Conservation (phyloP, 2,888 invertebrate genomes). For the Blastobasis adustella region DNA sequence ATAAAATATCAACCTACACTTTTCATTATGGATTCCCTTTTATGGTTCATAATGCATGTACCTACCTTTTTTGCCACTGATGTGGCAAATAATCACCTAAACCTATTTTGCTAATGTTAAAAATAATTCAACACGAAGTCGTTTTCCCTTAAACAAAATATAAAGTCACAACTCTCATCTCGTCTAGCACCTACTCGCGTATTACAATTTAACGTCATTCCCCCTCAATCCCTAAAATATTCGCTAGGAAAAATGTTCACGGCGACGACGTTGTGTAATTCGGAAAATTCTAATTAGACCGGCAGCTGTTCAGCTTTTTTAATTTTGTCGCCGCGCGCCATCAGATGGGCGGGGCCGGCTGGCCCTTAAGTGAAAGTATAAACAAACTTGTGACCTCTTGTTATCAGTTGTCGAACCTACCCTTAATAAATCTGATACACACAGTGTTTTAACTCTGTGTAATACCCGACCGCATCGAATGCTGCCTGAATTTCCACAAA, state of each 20-base stretch:
- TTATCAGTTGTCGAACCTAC: constrained; percentile 31
- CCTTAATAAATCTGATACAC: constrained; percentile 9
- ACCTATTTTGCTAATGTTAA: constrained; percentile 2
- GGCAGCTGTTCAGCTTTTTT: constrained; percentile 65
- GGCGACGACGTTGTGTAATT: constrained; percentile 52
- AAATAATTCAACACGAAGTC: background rate
- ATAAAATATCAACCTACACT: background rate
- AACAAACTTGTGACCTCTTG: constrained; percentile 43
- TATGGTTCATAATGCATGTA: too few relatives aligned
- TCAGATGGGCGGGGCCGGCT: constrained; percentile 42
- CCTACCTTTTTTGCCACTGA: too few relatives aligned
- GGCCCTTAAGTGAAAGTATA: constrained; percentile 5
- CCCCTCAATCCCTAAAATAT: constrained; percentile 22
- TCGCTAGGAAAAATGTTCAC: constrained; percentile 32
- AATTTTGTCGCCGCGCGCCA: constrained; percentile 59
- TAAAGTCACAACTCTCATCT: background rate
- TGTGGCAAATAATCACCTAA: background rate
- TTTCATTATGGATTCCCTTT: too few relatives aligned
- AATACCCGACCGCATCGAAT: too few relatives aligned
- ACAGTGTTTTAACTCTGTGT: too few relatives aligned
- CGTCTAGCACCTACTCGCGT: constrained; percentile 3
- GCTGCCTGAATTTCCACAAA: too few relatives aligned
- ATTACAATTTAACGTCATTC: constrained; percentile 12
- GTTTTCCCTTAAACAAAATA: too few relatives aligned
- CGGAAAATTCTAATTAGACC: constrained; percentile 68